Evolutionary conservation across 2,888 invertebrate genomes (phyloP).

Genomic region (Tuberolachnus salignus): DNA sequence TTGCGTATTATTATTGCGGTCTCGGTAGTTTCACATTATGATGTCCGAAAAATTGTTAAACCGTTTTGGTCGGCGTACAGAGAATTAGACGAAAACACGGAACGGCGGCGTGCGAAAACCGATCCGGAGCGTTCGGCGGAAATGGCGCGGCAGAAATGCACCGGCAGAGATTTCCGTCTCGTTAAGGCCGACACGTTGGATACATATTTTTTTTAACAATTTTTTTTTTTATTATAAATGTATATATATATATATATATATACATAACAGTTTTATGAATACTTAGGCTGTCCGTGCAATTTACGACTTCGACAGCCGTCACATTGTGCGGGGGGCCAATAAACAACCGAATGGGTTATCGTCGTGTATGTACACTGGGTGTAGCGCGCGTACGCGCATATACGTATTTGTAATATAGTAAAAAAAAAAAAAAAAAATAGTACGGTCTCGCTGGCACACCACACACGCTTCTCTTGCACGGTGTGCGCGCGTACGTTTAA

Average conservation of each 20-base stretch:
- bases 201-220: too few species aligned
- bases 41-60: too few species aligned
- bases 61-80: too few species aligned
- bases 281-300: constrained; percentile 24
- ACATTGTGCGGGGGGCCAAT: constrained; percentile 1
- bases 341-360: constrained; percentile 25
- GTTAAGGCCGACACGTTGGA: constrained; percentile 27
- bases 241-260: too few species aligned
- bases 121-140: background rate
- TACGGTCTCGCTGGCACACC: too few species aligned
- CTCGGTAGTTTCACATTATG: too few species aligned
- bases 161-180: background rate
- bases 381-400: background rate
- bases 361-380: background rate
- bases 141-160: background rate
- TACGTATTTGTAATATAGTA: too few species aligned
- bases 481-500: too few species aligned
- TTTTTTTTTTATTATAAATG: too few species aligned
- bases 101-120: constrained; percentile 24
- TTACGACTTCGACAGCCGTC: constrained; percentile 21
- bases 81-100: constrained; percentile 1
- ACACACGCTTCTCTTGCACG: too few species aligned
- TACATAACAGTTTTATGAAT: constrained; percentile 46
- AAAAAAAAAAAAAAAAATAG: too few species aligned
- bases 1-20: too few species aligned